These are phyloP conservation scores for Scomberomorus guttatus DNA, from an alignment of 2,797 vertebrate species.

Conservation along the genomic window DNA sequence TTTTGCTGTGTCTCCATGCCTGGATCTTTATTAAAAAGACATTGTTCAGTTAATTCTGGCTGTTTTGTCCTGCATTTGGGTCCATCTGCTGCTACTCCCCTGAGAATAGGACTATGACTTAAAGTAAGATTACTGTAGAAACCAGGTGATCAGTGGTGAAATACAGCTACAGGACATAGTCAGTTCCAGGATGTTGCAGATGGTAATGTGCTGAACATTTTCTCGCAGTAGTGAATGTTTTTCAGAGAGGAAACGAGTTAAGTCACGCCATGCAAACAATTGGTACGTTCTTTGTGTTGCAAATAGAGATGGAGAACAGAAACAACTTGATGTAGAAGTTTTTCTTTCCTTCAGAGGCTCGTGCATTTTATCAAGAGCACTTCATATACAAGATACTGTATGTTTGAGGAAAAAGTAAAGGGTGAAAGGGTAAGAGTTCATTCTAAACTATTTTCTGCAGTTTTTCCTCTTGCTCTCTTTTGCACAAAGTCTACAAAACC, in stretches of 20 bases:
- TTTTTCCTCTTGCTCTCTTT: neutral
- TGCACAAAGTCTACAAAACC: neutral
- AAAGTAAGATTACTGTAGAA: constrained; percentile 13
- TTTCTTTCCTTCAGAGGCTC: constrained; percentile 26
- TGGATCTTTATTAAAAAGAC: no score
- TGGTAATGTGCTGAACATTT: constrained; percentile 30
- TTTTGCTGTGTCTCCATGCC: no score
- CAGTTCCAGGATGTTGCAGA: constrained; percentile 8
- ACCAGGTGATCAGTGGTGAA: neutral
- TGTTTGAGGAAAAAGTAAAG: constrained; percentile 17
- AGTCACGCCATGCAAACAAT: constrained; percentile 30
- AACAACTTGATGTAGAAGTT: constrained; percentile 34
- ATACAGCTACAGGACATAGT: neutral
- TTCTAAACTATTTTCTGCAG: constrained; percentile 25
- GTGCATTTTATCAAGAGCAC: constrained; percentile 28
- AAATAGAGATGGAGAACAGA: constrained; percentile 28
- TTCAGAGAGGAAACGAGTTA: constrained; percentile 40
- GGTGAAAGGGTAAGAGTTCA: constrained; percentile 51
- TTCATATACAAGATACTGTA: neutral
- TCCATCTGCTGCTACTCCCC: no score
- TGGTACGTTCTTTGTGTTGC: constrained; percentile 21
- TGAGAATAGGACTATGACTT: constrained; percentile 8
- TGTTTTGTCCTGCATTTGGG: no score
- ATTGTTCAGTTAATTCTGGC: no score
- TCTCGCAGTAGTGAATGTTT: constrained; percentile 19